These are phyloP conservation scores for Heliothis peltigera DNA, from an alignment of 2,888 invertebrate genomes.

Conservation along the genomic window DNA sequence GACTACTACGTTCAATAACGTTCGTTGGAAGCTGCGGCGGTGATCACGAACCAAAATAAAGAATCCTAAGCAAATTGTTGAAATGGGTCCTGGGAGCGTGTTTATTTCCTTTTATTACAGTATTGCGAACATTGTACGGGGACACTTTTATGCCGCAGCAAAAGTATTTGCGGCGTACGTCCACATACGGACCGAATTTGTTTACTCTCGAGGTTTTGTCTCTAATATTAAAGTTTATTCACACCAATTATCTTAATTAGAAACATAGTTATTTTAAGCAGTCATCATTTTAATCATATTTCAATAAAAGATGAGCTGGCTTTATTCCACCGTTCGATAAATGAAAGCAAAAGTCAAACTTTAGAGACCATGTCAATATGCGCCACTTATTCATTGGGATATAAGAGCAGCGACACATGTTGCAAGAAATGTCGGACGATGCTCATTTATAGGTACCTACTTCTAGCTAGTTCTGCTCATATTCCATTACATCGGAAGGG, in stretches of 20 bases:
- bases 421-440: background rate
- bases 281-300: slow-evolving; percentile 35
- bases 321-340: slow-evolving; percentile 29
- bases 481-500: background rate
- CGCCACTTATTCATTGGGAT: too few species aligned
- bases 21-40: slow-evolving; percentile 23
- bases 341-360: slow-evolving; percentile 28
- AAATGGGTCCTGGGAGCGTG: slow-evolving; percentile 71
- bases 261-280: slow-evolving; percentile 37
- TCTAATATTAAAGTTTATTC: slow-evolving; percentile 25
- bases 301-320: slow-evolving; percentile 34
- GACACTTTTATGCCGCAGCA: slow-evolving; percentile 67
- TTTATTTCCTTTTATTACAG: slow-evolving; percentile 78
- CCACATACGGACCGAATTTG: slow-evolving; percentile 56
- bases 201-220: slow-evolving; percentile 32
- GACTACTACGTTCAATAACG: slow-evolving; percentile 41
- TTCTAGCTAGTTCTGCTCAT: background rate
- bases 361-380: slow-evolving; percentile 6
- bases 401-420: too few species aligned
- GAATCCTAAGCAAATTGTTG: slow-evolving; percentile 79
- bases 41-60: slow-evolving; percentile 65
- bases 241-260: slow-evolving; percentile 32
- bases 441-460: background rate
- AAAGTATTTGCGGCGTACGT: slow-evolving; percentile 66
- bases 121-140: slow-evolving; percentile 70